phyloP scores from a whole-genome alignment of 2,888 invertebrate genomes.

The Meta bourneti region DNA sequence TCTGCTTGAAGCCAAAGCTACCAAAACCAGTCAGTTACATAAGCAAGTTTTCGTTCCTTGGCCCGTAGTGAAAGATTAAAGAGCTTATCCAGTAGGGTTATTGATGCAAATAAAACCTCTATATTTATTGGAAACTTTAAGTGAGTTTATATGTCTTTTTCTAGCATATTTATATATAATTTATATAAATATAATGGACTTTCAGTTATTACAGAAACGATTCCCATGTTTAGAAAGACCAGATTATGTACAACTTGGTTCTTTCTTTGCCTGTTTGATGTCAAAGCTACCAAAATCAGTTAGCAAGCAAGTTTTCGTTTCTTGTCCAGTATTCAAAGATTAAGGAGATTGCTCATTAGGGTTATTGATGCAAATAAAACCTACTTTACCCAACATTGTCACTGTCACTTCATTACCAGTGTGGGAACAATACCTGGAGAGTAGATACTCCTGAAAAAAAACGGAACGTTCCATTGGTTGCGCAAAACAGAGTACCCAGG shows the following conservation, averaged over 20 bases:
- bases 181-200: too few relatives aligned
- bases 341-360: background rate
- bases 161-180: too few relatives aligned
- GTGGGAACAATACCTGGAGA: slow-evolving; percentile 13
- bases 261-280: background rate
- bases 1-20: background rate
- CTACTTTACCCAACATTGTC: background rate
- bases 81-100: background rate
- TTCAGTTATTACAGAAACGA: too few relatives aligned
- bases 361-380: background rate
- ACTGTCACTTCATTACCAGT: slow-evolving; percentile 23
- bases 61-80: background rate
- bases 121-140: background rate
- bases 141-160: too few relatives aligned
- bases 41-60: background rate
- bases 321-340: background rate
- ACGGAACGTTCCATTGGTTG: slow-evolving; percentile 50
- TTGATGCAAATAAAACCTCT: background rate
- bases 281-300: background rate
- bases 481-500: slow-evolving; percentile 41
- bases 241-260: too few relatives aligned
- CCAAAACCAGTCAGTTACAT: background rate
- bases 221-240: too few relatives aligned
- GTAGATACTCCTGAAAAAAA: slow-evolving; percentile 11
- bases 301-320: background rate